Conservation (phyloP, 2,888 invertebrate genomes). For the Phorcus lineatus region DNA sequence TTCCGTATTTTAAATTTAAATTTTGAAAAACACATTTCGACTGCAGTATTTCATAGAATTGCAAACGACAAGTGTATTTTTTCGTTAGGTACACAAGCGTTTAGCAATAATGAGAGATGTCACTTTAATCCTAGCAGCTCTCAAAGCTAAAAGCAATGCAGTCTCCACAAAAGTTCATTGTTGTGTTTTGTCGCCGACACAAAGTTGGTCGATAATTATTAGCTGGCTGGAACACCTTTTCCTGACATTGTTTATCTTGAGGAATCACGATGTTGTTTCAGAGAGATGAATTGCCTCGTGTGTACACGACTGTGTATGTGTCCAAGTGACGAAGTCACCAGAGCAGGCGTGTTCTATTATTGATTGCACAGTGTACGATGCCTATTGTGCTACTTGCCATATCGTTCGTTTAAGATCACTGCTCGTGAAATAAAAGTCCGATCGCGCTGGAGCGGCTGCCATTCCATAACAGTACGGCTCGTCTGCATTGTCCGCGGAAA, state of each 20-base stretch:
- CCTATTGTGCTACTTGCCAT: neutral
- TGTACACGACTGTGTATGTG: neutral
- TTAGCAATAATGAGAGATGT: neutral
- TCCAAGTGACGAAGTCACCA: slow-evolving; percentile 5
- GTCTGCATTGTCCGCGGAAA: slow-evolving; percentile 30
- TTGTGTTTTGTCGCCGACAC: slow-evolving; percentile 1
- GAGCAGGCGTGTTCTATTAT: neutral
- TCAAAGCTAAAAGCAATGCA: neutral
- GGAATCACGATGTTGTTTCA: neutral
- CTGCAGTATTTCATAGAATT: too few relatives aligned
- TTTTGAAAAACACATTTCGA: too few relatives aligned
- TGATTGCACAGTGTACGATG: neutral
- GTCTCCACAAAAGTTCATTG: neutral
- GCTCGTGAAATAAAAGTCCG: slow-evolving; percentile 12
- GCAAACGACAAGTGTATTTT: too few relatives aligned
- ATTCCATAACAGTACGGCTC: slow-evolving; percentile 15
- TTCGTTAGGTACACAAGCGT: too few relatives aligned
- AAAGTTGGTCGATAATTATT: slow-evolving; percentile 2
- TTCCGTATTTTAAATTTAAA: too few relatives aligned
- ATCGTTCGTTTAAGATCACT: neutral
- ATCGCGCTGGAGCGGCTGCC: neutral
- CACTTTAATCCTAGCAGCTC: slow-evolving; percentile 1
- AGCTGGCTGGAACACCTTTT: neutral
- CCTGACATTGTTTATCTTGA: slow-evolving; percentile 7
- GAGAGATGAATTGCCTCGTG: neutral